These are phyloP conservation scores for Xenops minutus DNA, from an alignment of 2,797 vertebrate species.

Conservation along the genomic window DNA sequence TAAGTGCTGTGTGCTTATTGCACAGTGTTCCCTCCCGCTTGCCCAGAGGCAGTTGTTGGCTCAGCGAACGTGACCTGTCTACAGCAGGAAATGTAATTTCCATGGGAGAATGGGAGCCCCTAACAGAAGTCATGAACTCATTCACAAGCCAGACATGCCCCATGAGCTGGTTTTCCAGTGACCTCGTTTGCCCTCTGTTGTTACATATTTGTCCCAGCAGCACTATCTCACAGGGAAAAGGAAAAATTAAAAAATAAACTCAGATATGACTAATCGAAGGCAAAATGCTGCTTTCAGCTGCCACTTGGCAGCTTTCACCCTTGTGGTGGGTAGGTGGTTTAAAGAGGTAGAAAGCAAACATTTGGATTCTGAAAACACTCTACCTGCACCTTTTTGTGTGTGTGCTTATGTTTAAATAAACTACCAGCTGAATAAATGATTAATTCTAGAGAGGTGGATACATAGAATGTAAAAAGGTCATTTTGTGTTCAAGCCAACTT, in stretches of 20 bases:
- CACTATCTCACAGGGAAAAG: background rate
- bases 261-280: slow-evolving; percentile 14
- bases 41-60: slow-evolving; percentile 50
- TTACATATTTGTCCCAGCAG: background rate
- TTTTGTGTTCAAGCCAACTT: background rate
- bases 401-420: slow-evolving; percentile 26
- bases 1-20: slow-evolving; percentile 29
- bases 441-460: background rate
- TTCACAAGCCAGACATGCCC: background rate
- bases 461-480: background rate
- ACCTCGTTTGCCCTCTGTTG: slow-evolving; percentile 11
- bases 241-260: background rate
- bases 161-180: background rate
- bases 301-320: slow-evolving; percentile 3
- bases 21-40: background rate
- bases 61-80: slow-evolving; percentile 30
- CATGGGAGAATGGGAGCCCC: background rate
- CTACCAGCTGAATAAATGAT: background rate
- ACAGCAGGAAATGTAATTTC: background rate
- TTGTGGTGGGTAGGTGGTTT: background rate
- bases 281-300: slow-evolving; percentile 27
- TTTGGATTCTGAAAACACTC: background rate
- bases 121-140: slow-evolving; percentile 4
- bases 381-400: background rate
- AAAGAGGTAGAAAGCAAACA: slow-evolving; percentile 32